Base-by-base conservation (phyloP, 2,888 invertebrate species). In the Cremastinae sp. region DNA sequence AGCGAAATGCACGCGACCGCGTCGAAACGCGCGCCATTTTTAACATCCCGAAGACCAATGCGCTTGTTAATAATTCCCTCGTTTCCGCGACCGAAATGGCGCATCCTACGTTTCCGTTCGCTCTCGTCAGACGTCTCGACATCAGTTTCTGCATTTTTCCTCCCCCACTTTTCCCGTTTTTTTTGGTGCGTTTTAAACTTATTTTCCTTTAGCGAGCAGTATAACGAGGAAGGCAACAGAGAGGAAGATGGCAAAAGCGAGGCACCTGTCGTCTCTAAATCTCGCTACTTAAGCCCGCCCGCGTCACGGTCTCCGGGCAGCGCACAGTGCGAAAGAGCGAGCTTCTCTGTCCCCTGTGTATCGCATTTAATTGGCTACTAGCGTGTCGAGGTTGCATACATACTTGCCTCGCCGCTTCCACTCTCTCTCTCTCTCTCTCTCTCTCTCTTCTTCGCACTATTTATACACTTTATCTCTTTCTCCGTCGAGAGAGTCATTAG, bases 181-280 rank as follows among this genome's bases (percentile, higher is more conserved):
- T 28, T 8, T 45, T 5, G 45, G 41, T 12, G n/a, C n/a, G n/a
- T n/a, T n/a, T n/a, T n/a, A n/a, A n/a, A 54, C 56, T 18, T 36
- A 41, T 43, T 43, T 58, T 34, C 34, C 9, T 56, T 61, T 54
- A 14, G 41, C n/a, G 18, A 8, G 20, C 51, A 58, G 58, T 68
- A n/a, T n/a, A 72, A 72, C 72, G 51, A 72, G 75, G 58, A 72
- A 72, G 51, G 66, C 77, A 69, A 62, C 51, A 75, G 36, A 62
- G 56, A 78, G 61, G 74, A 65, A 78, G 73, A 79, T 71, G 64
- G 77, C 64, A 74, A 76, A 75, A 78, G 79, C 80, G 58, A 76
- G 76, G 84, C 89, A 89, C 88, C 89, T 89, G 89, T 88, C 87
- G 84, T 76, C 84, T 79, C 83, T 89, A 88, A 89, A 89, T 89